phyloP scores from a whole-genome alignment of 2,113 vertebrate genomes.

The Synodontis membranacea region DNA sequence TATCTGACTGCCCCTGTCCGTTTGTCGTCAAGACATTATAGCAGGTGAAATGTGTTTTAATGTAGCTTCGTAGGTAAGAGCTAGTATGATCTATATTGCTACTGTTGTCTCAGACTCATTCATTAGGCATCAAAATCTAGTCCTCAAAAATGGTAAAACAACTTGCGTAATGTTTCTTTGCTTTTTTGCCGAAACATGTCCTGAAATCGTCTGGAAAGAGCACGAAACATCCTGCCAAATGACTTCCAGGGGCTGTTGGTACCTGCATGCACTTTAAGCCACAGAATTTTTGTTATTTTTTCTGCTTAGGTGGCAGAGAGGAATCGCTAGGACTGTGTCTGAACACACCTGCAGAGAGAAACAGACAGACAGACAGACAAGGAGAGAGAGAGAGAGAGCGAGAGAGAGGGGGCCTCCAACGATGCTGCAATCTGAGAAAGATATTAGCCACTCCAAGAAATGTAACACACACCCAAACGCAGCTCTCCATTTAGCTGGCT shows the following conservation, averaged over 20 bases:
- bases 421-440: constrained; percentile 55
- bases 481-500: constrained; percentile 29
- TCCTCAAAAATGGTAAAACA: not conserved
- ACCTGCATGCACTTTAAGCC: constrained; percentile 64
- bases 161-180: constrained; percentile 5
- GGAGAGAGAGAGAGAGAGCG: not conserved
- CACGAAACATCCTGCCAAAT: constrained; percentile 46
- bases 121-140: not conserved
- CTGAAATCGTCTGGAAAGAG: constrained; percentile 44
- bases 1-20: not conserved
- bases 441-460: constrained; percentile 51
- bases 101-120: not conserved
- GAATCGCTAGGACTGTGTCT: constrained; percentile 58
- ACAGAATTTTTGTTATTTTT: constrained; percentile 64
- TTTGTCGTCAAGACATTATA: not conserved
- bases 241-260: constrained; percentile 56
- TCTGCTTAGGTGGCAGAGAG: constrained; percentile 62
- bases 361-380: not conserved
- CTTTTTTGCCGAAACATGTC: constrained; percentile 46
- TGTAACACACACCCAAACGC: constrained; percentile 43
- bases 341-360: constrained; percentile 57
- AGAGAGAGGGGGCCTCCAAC: constrained; percentile 39
- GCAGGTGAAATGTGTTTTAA: not conserved
- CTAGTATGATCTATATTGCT: too few species aligned
- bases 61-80: not conserved